Conservation (phyloP, 1,140 invertebrate genomes). For the Oryctes rhinoceros region DNA sequence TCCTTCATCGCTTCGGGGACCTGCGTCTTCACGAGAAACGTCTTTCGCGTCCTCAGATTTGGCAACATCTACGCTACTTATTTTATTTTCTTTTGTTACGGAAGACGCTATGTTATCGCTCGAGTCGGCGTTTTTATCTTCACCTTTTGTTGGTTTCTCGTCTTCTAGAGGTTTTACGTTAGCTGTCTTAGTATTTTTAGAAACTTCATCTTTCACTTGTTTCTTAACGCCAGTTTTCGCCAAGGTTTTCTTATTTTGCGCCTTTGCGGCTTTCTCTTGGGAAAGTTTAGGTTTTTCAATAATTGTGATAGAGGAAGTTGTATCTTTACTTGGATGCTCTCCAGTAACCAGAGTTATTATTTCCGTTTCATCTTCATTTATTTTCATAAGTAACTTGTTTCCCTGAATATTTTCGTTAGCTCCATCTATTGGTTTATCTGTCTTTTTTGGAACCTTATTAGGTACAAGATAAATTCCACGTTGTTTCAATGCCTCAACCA, state of each 20-base stretch:
- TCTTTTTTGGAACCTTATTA: conserved; percentile 43
- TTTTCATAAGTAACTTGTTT: not conserved
- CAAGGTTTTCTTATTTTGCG: not conserved
- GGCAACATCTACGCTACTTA: not conserved
- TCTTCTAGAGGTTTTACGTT: not conserved
- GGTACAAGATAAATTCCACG: conserved; percentile 50
- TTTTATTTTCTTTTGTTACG: not conserved
- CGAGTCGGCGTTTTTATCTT: not conserved
- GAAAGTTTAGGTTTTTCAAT: not conserved
- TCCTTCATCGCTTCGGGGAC: not conserved
- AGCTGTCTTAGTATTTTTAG: not conserved
- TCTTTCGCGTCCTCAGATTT: not conserved
- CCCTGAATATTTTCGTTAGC: not conserved
- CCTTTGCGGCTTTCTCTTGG: not conserved
- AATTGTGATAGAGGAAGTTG: not conserved
- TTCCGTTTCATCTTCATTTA: not conserved
- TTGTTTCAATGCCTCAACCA: conserved; percentile 45
- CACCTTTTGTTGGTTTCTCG: not conserved
- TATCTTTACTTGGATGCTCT: not conserved
- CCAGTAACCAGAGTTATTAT: too few relatives aligned
- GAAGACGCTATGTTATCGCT: not conserved
- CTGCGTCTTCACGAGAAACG: not conserved
- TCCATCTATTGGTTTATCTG: not conserved
- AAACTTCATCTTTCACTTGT: not conserved
- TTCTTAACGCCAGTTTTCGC: conserved; percentile 12